A percentile compares a stretch with the other conserved stretches of the same genome.
phyloP scores from a whole-genome alignment of 23 tunicate genomes.

The Clavelina lepadiformis region DNA sequence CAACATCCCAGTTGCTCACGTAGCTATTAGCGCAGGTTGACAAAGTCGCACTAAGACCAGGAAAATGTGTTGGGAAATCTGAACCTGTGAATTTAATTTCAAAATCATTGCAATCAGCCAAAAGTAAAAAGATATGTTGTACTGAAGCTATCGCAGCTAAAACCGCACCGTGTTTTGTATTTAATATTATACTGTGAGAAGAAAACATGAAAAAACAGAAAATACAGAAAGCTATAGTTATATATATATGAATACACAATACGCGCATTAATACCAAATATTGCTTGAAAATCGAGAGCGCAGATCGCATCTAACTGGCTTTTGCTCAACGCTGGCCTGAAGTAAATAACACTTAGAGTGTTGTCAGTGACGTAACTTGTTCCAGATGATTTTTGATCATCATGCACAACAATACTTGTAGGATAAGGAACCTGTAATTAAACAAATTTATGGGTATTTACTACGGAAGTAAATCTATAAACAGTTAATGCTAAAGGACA shows the following conservation, averaged over 20 bases:
- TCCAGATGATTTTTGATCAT: not conserved
- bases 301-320: conserved; percentile 20
- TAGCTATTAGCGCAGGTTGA: conserved; percentile 12
- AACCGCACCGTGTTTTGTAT: no score
- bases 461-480: no score
- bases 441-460: no score
- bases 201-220: no score
- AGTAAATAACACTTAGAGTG: not conserved
- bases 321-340: conserved; percentile 26
- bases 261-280: no score
- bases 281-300: not conserved
- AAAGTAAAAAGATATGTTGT: no score
- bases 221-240: no score
- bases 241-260: no score
- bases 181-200: no score
- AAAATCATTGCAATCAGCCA: no score
- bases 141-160: no score
- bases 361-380: not conserved
- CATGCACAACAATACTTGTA: conserved; percentile 3
- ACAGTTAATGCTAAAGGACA: no score
- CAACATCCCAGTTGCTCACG: conserved; percentile 15
- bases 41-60: conserved; percentile 18
- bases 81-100: not conserved
- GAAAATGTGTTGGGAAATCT: not conserved
- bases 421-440: conserved; percentile 16